These are phyloP conservation scores for Linyphia triangularis DNA, from an alignment of 2,888 invertebrate species.

Conservation along the genomic window DNA sequence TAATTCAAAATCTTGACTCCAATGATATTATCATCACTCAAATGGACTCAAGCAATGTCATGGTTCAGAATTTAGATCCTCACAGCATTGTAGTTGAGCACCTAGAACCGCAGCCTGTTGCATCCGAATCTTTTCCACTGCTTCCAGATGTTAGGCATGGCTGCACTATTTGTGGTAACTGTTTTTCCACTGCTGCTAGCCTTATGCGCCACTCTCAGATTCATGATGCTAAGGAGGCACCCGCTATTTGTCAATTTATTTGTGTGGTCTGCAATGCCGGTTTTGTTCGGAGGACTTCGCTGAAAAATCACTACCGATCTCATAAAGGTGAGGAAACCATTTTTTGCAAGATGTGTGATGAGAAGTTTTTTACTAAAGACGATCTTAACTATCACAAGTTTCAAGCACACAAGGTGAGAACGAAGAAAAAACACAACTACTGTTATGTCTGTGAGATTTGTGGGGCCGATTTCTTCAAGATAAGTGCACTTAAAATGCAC, in stretches of 20 bases:
- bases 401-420: constrained; percentile 36
- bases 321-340: constrained; percentile 6
- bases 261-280: constrained; percentile 37
- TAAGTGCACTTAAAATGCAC: constrained; percentile 60
- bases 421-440: constrained; percentile 23
- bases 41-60: constrained; percentile 45
- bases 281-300: constrained; percentile 26
- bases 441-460: constrained; percentile 48
- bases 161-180: constrained; percentile 45
- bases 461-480: constrained; percentile 52
- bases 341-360: constrained; percentile 31
- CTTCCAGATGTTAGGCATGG: constrained; percentile 36
- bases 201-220: constrained; percentile 23
- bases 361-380: constrained; percentile 22
- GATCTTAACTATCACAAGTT: constrained; percentile 30
- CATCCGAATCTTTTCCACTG: constrained; percentile 29
- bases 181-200: constrained; percentile 36
- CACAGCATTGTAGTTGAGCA: constrained; percentile 58
- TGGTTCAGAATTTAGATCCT: constrained; percentile 66
- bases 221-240: constrained; percentile 8
- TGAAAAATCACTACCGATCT: constrained; percentile 38
- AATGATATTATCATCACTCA: constrained; percentile 63
- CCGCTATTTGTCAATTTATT: not conserved
- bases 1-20: constrained; percentile 69
- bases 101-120: constrained; percentile 51